Conservation (phyloP, 2,797 vertebrate species). For the Enteromius anoplus region DNA sequence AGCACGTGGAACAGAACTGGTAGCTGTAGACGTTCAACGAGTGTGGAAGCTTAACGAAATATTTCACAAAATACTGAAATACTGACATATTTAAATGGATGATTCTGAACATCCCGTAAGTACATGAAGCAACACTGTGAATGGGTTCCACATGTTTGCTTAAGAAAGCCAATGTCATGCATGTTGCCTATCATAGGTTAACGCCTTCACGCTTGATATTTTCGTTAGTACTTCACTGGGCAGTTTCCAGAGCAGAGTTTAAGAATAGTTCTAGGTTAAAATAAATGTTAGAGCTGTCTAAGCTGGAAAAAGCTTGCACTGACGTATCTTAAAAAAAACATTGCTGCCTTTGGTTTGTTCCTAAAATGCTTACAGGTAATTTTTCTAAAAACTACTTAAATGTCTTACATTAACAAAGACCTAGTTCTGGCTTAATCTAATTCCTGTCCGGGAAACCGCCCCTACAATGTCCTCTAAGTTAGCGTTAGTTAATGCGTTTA, state of each 20-base stretch:
- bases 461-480: neutral
- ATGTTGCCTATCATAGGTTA: neutral
- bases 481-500: neutral
- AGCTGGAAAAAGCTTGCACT: too few relatives aligned
- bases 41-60: slow-evolving; percentile 20
- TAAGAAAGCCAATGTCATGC: neutral
- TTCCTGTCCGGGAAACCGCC: too few relatives aligned
- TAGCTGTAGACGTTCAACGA: slow-evolving; percentile 5
- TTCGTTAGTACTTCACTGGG: neutral
- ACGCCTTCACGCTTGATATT: too few relatives aligned
- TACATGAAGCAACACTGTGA: neutral
- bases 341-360: too few relatives aligned
- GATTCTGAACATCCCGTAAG: slow-evolving; percentile 53
- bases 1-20: neutral
- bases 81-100: slow-evolving; percentile 39
- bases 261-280: too few relatives aligned
- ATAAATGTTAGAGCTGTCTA: too few relatives aligned
- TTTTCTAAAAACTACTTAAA: too few relatives aligned
- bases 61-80: slow-evolving; percentile 1
- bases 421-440: too few relatives aligned
- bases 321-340: too few relatives aligned
- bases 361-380: too few relatives aligned
- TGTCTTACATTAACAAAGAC: too few relatives aligned
- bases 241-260: too few relatives aligned
- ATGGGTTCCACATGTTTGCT: neutral